phyloP scores from a whole-genome alignment of 2,888 invertebrate species.

The Stenotaenia linearis region DNA sequence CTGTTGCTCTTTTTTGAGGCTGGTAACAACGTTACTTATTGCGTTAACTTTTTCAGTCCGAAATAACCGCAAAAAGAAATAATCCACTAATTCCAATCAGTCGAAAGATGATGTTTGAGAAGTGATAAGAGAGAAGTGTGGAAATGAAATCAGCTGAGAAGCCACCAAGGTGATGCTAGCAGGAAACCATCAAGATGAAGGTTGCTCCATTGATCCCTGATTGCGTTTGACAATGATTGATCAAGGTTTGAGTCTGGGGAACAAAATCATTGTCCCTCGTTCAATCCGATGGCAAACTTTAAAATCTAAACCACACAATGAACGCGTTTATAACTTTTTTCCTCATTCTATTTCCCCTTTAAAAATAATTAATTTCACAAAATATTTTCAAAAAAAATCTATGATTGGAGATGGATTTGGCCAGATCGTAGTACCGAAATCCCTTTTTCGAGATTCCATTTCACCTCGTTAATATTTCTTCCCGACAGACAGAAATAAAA shows the following conservation, averaged over 20 bases:
- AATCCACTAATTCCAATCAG: constrained; percentile 23
- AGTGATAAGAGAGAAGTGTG: constrained; percentile 12
- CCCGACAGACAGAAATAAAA: neutral
- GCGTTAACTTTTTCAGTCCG: neutral
- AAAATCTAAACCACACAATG: neutral
- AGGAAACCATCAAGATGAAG: constrained; percentile 17
- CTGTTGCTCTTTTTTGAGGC: too few relatives aligned
- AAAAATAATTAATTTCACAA: too few relatives aligned
- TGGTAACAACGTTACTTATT: neutral
- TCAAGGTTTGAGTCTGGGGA: neutral
- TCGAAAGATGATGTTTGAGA: constrained; percentile 4
- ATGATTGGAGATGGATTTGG: too few relatives aligned
- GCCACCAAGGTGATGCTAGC: constrained; percentile 23
- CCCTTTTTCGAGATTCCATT: neutral
- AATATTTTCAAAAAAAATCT: too few relatives aligned
- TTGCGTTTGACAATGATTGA: constrained; percentile 26
- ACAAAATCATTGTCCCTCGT: neutral
- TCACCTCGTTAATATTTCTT: neutral
- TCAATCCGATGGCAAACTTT: neutral
- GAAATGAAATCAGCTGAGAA: constrained; percentile 12
- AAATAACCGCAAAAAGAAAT: neutral
- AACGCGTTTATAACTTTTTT: neutral
- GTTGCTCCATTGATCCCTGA: constrained; percentile 24
- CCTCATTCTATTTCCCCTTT: too few relatives aligned
- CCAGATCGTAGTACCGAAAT: too few relatives aligned